Evolutionary conservation across 1,140 invertebrate genomes (phyloP).

Genomic region (Arctopsyche grandis): DNA sequence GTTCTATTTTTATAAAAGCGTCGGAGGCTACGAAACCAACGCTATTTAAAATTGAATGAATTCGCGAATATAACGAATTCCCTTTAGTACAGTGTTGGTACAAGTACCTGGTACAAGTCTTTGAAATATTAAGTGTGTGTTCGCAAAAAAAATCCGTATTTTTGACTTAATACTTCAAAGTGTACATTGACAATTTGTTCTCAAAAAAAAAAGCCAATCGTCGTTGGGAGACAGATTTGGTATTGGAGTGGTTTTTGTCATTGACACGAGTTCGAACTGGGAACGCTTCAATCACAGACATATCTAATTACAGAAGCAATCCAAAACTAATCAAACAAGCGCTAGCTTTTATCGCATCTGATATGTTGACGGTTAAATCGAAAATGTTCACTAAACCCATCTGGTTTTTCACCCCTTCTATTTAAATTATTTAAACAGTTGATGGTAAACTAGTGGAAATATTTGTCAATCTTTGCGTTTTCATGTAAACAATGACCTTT

Average conservation of each 20-base stretch:
- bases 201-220: no score
- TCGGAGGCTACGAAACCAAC: no score
- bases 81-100: no score
- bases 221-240: background rate
- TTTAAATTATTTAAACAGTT: background rate
- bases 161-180: no score
- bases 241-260: background rate
- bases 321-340: constrained; percentile 29
- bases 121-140: no score
- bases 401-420: background rate
- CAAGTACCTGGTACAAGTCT: no score
- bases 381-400: background rate
- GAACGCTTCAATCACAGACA: constrained; percentile 19
- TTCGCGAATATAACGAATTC: no score
- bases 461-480: background rate
- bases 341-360: background rate
- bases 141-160: no score
- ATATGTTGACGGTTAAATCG: background rate
- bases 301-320: constrained; percentile 27
- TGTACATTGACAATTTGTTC: no score
- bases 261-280: background rate
- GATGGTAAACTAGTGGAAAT: background rate
- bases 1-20: no score
- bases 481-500: constrained; percentile 15
- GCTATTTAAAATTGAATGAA: no score